phyloP scores from a whole-genome alignment of 2,797 vertebrate genomes.

The Hemitrygon akajei region DNA sequence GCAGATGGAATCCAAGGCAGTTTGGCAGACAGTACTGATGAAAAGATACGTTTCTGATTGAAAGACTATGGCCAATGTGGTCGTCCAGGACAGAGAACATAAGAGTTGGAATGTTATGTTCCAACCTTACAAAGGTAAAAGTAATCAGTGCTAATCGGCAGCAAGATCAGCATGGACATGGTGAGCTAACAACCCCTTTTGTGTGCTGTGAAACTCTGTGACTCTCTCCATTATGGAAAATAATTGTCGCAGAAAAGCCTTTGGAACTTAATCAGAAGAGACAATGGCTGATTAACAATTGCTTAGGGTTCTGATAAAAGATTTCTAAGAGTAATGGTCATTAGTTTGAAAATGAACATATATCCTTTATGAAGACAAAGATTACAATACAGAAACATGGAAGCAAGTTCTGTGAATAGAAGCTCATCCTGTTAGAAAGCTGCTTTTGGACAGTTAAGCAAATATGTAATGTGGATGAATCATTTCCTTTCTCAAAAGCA shows the following conservation, averaged over 20 bases:
- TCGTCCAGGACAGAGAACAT: too few species aligned
- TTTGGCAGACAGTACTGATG: too few species aligned
- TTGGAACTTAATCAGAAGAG: conserved; percentile 19
- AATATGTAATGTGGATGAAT: background rate
- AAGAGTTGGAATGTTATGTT: too few species aligned
- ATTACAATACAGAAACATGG: background rate
- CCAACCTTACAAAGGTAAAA: too few species aligned
- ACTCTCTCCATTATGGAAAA: background rate
- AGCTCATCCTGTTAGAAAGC: background rate
- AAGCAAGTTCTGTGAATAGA: background rate
- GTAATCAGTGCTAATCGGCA: too few species aligned
- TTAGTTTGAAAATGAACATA: background rate
- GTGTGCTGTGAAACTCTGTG: too few species aligned
- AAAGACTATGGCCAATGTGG: too few species aligned
- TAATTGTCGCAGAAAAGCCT: background rate
- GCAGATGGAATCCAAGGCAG: too few species aligned
- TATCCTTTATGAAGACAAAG: background rate
- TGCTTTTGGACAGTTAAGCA: background rate
- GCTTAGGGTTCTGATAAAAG: conserved; percentile 1
- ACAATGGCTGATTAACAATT: background rate
- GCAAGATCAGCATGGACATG: too few species aligned
- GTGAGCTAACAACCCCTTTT: background rate
- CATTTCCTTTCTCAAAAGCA: background rate
- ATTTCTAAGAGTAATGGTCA: conserved; percentile 14
- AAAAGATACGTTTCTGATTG: too few species aligned